Percentiles rank a stretch among this genome's conserved stretches.
These are phyloP conservation scores for Lagenorhynchus albirostris DNA, from an alignment of 2,113 vertebrate genomes.

Conservation along the genomic window DNA sequence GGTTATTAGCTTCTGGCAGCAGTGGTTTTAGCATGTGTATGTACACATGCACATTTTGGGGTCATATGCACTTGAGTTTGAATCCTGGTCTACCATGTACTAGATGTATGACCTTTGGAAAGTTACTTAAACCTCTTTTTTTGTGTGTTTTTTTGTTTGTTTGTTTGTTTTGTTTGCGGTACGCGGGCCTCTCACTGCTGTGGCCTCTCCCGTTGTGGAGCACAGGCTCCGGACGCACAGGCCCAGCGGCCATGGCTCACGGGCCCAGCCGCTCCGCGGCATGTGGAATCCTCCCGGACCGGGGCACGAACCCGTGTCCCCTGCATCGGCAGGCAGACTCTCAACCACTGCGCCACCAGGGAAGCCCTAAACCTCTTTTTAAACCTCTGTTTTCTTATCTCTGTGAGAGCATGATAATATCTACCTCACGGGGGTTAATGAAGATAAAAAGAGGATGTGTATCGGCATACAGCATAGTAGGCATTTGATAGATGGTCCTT, in stretches of 20 bases:
- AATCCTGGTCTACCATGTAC: neutral
- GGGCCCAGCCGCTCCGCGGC: no score
- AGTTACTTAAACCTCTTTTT: neutral
- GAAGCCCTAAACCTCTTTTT: neutral
- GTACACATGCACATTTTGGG: neutral
- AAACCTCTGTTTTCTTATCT: neutral
- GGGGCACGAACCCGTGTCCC: no score
- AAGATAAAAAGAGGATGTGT: neutral
- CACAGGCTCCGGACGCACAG: no score
- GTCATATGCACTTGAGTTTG: neutral
- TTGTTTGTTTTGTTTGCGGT: no score
- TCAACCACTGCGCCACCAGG: no score
- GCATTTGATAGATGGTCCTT: neutral
- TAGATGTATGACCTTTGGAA: constrained; percentile 19
- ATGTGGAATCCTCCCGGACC: no score
- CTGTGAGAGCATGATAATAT: neutral
- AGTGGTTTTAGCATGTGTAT: neutral
- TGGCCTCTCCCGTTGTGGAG: no score
- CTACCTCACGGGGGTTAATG: neutral
- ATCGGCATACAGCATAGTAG: neutral
- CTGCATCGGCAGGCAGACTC: no score
- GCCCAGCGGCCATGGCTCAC: no score
- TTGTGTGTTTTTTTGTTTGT: no score
- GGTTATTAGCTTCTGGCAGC: neutral
- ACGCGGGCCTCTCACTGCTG: no score